A percentile compares a stretch with the other conserved stretches of the same genome.
Conservation (phyloP, 2,113 vertebrate species). For the Empidonax alnorum region DNA sequence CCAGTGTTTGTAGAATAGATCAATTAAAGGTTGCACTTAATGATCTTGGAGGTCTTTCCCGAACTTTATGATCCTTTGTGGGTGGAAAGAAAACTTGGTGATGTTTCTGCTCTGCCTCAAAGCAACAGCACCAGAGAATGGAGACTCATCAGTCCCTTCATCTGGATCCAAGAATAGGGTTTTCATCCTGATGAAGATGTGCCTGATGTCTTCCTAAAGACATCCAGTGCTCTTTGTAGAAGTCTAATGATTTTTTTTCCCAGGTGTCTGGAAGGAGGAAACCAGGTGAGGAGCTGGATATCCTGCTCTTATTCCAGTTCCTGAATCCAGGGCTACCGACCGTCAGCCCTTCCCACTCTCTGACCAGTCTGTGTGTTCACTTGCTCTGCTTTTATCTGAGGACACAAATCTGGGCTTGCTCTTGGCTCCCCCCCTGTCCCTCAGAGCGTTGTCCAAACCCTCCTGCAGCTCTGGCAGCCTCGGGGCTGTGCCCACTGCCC, state of each 20-base stretch:
- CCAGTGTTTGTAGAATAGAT: neutral
- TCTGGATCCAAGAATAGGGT: neutral
- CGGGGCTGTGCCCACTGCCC: fast-evolving
- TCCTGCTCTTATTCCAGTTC: neutral
- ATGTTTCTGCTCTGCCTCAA: neutral
- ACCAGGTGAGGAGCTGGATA: neutral
- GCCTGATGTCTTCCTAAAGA: neutral
- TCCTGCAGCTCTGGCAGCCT: neutral
- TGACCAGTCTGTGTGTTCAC: neutral
- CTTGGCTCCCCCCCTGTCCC: neutral
- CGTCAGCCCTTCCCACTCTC: neutral
- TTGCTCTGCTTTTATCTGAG: neutral
- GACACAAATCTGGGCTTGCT: neutral
- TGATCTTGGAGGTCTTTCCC: neutral
- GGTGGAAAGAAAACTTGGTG: neutral
- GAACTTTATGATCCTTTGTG: neutral
- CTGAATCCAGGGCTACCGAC: neutral
- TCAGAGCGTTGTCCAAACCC: fast-evolving
- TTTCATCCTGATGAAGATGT: neutral
- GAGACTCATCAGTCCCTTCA: neutral
- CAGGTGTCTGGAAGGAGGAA: neutral
- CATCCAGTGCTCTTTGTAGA: neutral
- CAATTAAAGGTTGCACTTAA: neutral
- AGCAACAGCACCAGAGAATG: neutral
- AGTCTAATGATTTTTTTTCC: neutral